These are phyloP conservation scores for Champsocephalus gunnari DNA, from an alignment of 2,797 vertebrate species.

Conservation along the genomic window DNA sequence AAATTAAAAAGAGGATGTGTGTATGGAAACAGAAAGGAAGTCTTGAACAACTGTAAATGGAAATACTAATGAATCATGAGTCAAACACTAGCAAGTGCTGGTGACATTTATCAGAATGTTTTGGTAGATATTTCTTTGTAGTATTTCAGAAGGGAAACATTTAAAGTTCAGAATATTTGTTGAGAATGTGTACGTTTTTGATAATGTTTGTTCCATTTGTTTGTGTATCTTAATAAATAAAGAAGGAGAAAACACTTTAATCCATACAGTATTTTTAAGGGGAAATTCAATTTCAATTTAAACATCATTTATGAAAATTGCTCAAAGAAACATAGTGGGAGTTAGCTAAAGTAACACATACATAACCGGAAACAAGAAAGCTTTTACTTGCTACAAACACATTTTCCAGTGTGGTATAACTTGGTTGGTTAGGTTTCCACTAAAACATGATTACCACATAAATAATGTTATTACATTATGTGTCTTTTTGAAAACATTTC, in stretches of 20 bases:
- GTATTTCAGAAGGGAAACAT: background rate
- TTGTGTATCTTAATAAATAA: background rate
- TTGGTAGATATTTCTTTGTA: background rate
- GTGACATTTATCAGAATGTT: background rate
- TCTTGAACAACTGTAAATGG: slow-evolving; percentile 11
- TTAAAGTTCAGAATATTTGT: background rate
- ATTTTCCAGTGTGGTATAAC: slow-evolving; percentile 13
- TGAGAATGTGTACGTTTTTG: background rate
- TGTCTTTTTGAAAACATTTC: background rate
- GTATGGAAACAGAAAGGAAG: slow-evolving; percentile 38
- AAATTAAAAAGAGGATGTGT: slow-evolving; percentile 53
- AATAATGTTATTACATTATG: background rate
- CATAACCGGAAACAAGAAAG: slow-evolving; percentile 35
- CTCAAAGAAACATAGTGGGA: slow-evolving; percentile 8
- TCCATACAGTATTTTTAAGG: background rate
- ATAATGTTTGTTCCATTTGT: background rate
- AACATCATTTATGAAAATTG: slow-evolving; percentile 32
- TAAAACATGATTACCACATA: background rate
- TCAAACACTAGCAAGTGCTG: background rate
- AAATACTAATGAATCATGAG: slow-evolving; percentile 42
- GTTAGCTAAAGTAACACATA: background rate
- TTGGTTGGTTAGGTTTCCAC: background rate
- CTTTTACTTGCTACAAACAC: background rate
- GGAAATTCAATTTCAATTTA: slow-evolving; percentile 19
- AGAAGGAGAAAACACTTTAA: rapidly evolving